Conservation (phyloP, 2,888 invertebrate species). For the Sinodicranocentrus sp. region DNA sequence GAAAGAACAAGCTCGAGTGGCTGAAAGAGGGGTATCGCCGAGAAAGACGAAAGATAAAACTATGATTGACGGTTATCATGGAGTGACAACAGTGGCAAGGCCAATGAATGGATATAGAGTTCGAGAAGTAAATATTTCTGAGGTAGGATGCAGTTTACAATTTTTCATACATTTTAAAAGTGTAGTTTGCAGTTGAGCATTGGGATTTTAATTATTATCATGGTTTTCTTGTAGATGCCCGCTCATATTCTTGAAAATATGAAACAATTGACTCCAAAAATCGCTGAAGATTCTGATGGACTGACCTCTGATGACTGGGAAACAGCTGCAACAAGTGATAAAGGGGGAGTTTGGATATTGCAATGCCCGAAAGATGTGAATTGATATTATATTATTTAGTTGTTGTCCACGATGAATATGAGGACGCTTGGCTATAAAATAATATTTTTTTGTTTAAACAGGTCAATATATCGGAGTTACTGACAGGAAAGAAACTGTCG, state of each 20-base stretch:
- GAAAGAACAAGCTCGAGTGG: neutral
- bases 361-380: constrained; percentile 67
- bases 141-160: too few species aligned
- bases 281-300: neutral
- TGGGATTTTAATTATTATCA: neutral
- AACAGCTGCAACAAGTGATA: constrained; percentile 17
- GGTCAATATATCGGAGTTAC: constrained; percentile 41
- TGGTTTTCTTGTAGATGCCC: constrained; percentile 39
- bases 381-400: neutral
- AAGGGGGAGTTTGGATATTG: constrained; percentile 65
- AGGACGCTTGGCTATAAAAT: too few species aligned
- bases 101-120: constrained; percentile 22
- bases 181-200: neutral
- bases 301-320: constrained; percentile 46
- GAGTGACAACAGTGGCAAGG: neutral
- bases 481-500: constrained; percentile 45
- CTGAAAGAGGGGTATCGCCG: neutral
- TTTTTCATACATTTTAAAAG: constrained; percentile 20
- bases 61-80: neutral
- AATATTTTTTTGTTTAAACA: neutral
- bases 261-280: constrained; percentile 15
- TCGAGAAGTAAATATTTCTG: constrained; percentile 50
- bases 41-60: constrained; percentile 29
- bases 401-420: neutral
- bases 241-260: constrained; percentile 42